Base-by-base conservation (phyloP, 2,888 invertebrate species). In the Dolomedes plantarius region DNA sequence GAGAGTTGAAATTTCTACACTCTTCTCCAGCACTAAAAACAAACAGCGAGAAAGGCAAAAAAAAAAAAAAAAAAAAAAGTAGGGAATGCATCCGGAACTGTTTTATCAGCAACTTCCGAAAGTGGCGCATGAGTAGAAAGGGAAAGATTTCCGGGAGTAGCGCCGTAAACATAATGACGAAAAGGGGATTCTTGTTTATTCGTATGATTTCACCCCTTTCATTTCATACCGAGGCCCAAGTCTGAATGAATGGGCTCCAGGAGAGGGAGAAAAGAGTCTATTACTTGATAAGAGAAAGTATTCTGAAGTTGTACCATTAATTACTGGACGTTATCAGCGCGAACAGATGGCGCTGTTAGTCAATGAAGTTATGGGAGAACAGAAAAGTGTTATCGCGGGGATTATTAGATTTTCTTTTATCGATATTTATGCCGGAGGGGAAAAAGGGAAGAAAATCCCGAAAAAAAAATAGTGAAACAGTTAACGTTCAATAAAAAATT, bases 261-360 rank as follows among this genome's bases (percentile, higher is more conserved):
- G 67, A 67, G 36, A n/a, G 74, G 23, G 56, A 56, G 23, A 23
- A 56, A 23, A 67, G 72, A 80, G 72, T 56, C 73, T 73, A 80
- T 80, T 80, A 80, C 72, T 80, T 19, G 80, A 80, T 80, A 80
- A 80, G 80, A 73, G 80, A 73, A 65, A 67, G 67, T 62, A 62
- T 65, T 50, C 73, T 41, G 65, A 73, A 73, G 80, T 67, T 80
- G 64, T 28, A 23, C 50, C 80, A 73, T 80, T 80, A 80, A 80
- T 80, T 80, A 80, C 80, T 73, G 28, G 19, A 16, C 67, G 36
- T 23, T 67, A 36, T 67, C 67, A 67, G 67, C 5, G 19, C 67
- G 19, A 67, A 9, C 36, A 67, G 67, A 67, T 67, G 67, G 36
- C 36, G 67, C 36, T 67, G 67, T 36, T 67, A 32, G 16, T 56